Evolutionary conservation across 1,140 invertebrate species (phyloP).

Genomic region (Caerostris darwini): DNA sequence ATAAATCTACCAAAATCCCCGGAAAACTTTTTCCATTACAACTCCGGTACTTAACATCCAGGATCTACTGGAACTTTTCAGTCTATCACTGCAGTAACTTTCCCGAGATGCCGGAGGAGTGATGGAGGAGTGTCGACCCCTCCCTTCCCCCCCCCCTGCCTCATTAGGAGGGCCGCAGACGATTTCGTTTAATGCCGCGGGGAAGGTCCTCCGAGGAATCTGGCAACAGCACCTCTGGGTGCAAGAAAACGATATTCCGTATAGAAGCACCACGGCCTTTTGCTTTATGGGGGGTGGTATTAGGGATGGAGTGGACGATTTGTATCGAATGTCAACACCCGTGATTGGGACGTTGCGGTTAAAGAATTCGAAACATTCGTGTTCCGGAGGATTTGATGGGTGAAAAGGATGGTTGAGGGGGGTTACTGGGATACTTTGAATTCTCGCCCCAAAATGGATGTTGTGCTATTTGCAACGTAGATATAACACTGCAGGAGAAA

Average conservation of each 20-base stretch:
- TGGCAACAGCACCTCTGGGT: neutral
- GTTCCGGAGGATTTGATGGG: neutral
- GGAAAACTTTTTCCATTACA: too few relatives aligned
- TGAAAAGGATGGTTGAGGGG: too few relatives aligned
- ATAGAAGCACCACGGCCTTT: neutral
- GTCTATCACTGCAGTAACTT: neutral
- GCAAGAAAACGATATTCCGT: neutral
- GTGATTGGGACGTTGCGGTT: neutral
- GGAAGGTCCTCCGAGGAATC: neutral
- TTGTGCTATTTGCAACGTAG: too few relatives aligned
- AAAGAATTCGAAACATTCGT: neutral
- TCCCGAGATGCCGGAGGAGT: neutral
- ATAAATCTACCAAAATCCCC: neutral
- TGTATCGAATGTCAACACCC: neutral
- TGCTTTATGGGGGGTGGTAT: neutral
- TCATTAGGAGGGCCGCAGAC: neutral
- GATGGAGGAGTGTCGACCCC: neutral
- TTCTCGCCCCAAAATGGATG: too few relatives aligned
- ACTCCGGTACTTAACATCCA: neutral
- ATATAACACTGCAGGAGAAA: too few relatives aligned
- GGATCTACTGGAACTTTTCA: neutral
- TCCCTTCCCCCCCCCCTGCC: neutral
- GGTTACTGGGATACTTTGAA: too few relatives aligned
- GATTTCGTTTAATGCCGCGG: constrained; percentile 4
- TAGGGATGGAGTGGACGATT: neutral